Percentiles rank a stretch among this genome's conserved stretches.
Conservation (phyloP, 2,797 vertebrate species). For the Epinephelus awoara region DNA sequence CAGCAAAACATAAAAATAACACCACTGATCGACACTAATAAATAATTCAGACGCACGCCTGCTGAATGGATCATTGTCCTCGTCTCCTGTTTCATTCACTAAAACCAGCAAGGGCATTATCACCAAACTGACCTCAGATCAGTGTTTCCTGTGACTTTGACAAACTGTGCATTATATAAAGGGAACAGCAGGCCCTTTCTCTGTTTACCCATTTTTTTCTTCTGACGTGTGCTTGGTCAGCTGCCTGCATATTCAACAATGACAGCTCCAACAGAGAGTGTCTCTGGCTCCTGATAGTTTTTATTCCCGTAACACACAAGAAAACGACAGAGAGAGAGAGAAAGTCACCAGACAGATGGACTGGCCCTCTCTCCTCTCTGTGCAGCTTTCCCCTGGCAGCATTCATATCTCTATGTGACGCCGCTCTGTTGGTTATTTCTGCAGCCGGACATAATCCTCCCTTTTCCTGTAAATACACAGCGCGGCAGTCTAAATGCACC, state of each 20-base stretch:
- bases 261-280: slow-evolving; percentile 43
- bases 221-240: slow-evolving; percentile 43
- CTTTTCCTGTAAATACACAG: slow-evolving; percentile 1
- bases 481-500: not conserved
- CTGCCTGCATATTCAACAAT: slow-evolving; percentile 43
- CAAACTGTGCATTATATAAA: slow-evolving; percentile 46
- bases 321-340: slow-evolving; percentile 7
- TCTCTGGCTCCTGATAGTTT: not conserved
- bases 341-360: slow-evolving; percentile 25
- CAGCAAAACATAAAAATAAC: slow-evolving; percentile 53
- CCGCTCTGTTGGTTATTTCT: slow-evolving; percentile 41
- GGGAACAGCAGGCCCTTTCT: slow-evolving; percentile 52
- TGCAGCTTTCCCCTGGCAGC: slow-evolving; percentile 12
- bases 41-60: slow-evolving; percentile 40
- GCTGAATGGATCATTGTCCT: not conserved
- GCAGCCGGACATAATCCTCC: slow-evolving; percentile 25
- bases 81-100: slow-evolving; percentile 11
- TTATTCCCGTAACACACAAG: not conserved
- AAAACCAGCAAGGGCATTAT: not conserved
- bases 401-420: slow-evolving; percentile 7
- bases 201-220: slow-evolving; percentile 30
- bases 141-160: slow-evolving; percentile 37
- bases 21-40: slow-evolving; percentile 30
- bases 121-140: slow-evolving; percentile 41
- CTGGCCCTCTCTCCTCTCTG: not conserved